A percentile compares a stretch with the other conserved stretches of the same genome.
These are phyloP conservation scores for Synergus laeviventris DNA, from an alignment of 2,888 invertebrate species.

Conservation along the genomic window DNA sequence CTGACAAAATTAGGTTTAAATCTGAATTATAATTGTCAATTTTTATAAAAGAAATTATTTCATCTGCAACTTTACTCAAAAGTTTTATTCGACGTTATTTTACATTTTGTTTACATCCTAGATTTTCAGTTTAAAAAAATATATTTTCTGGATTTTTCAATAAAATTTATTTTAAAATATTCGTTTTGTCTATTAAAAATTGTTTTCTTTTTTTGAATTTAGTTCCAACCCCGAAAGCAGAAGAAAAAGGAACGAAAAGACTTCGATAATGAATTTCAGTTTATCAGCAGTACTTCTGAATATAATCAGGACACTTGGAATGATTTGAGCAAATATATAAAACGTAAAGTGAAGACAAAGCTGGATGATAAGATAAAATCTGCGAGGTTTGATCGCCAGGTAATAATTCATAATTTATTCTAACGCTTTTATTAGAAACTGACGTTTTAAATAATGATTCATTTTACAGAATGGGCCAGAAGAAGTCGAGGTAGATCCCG, in stretches of 20 bases:
- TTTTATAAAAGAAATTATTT: not conserved
- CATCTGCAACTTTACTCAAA: not conserved
- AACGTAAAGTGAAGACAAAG: constrained; percentile 87
- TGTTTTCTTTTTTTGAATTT: constrained; percentile 67
- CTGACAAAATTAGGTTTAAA: not conserved
- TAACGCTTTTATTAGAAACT: not conserved
- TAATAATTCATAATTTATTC: constrained; percentile 55
- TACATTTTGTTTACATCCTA: not conserved
- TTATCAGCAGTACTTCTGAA: constrained; percentile 86
- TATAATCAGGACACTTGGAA: constrained; percentile 90
- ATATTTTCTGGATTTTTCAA: not conserved
- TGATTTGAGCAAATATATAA: constrained; percentile 87
- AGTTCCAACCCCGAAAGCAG: constrained; percentile 91
- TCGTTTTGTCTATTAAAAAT: not conserved
- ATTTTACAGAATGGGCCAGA: constrained; percentile 72
- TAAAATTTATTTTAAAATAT: not conserved
- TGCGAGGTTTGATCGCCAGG: constrained; percentile 75
- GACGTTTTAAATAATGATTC: constrained; percentile 23
- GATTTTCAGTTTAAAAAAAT: not conserved
- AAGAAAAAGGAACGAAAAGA: constrained; percentile 84
- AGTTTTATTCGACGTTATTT: not conserved
- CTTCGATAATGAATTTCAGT: constrained; percentile 89
- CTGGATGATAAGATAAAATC: constrained; percentile 90
- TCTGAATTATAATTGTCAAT: not conserved
- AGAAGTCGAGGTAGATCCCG: constrained; percentile 68